phyloP scores from a whole-genome alignment of 2,888 invertebrate species.

The Euphydryas editha region DNA sequence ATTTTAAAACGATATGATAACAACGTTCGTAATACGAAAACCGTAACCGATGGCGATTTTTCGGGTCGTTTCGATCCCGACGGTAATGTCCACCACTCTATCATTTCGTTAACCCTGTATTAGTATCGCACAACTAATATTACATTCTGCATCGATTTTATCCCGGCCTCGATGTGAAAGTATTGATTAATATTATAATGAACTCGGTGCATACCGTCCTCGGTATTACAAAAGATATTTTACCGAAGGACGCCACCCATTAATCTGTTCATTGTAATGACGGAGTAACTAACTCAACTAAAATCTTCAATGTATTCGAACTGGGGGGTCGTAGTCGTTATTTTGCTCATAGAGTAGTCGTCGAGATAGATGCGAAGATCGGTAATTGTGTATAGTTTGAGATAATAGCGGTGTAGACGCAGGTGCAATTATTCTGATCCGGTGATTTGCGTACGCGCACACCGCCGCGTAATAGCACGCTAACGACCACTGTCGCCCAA shows the following conservation, averaged over 20 bases:
- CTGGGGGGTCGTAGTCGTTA: neutral
- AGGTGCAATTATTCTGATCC: slow-evolving; percentile 74
- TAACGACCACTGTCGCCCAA: slow-evolving; percentile 35
- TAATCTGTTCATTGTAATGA: neutral
- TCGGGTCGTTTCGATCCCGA: slow-evolving; percentile 29
- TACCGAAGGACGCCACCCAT: slow-evolving; percentile 8
- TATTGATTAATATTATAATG: slow-evolving; percentile 81
- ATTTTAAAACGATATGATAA: slow-evolving; percentile 7
- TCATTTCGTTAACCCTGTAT: slow-evolving; percentile 59
- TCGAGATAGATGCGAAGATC: slow-evolving; percentile 50
- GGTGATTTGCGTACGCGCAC: slow-evolving; percentile 50
- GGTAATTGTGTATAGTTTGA: slow-evolving; percentile 74
- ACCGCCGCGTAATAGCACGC: slow-evolving; percentile 45
- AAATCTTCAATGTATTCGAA: slow-evolving; percentile 13
- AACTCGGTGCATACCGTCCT: slow-evolving; percentile 60
- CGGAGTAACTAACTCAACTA: neutral
- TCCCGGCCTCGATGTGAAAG: slow-evolving; percentile 63
- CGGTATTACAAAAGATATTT: slow-evolving; percentile 40
- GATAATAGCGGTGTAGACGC: slow-evolving; percentile 63
- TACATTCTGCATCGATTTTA: slow-evolving; percentile 60
- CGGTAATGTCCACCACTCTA: slow-evolving; percentile 50
- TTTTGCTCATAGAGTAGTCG: slow-evolving; percentile 22
- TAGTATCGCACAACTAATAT: slow-evolving; percentile 65
- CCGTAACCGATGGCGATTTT: slow-evolving; percentile 39
- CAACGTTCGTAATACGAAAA: slow-evolving; percentile 15